Conservation (phyloP, 2,888 invertebrate species). For the Tanytarsus gracilentus region DNA sequence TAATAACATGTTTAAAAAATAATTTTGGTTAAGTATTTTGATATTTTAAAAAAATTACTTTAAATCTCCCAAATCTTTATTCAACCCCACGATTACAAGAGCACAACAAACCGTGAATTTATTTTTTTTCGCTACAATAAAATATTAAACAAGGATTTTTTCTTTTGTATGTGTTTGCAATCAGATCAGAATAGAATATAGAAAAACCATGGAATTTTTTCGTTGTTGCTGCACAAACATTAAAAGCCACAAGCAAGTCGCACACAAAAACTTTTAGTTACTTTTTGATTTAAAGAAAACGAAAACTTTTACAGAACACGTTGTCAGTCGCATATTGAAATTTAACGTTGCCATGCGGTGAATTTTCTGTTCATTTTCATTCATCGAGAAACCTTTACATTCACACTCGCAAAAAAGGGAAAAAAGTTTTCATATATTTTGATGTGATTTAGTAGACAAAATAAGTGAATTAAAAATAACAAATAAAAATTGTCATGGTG, state of each 20-base stretch:
- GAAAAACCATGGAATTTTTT: neutral
- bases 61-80: neutral
- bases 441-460: neutral
- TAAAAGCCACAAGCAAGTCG: neutral
- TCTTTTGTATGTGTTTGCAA: neutral
- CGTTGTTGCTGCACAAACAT: too few species aligned
- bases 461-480: neutral
- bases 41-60: neutral
- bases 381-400: neutral
- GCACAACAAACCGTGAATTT: neutral
- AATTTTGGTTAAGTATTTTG: too few species aligned
- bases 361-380: too few species aligned
- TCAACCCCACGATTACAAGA: neutral
- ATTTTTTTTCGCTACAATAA: neutral
- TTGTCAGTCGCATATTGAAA: too few species aligned
- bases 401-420: neutral
- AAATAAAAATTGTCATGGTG: constrained; percentile 9
- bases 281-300: too few species aligned
- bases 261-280: neutral
- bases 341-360: too few species aligned
- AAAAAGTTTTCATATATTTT: too few species aligned
- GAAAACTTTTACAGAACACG: too few species aligned
- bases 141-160: neutral
- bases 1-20: too few species aligned
- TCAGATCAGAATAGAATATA: neutral